Base-by-base conservation (phyloP, 2,113 vertebrate genomes). In the Apodemus speciosus region DNA sequence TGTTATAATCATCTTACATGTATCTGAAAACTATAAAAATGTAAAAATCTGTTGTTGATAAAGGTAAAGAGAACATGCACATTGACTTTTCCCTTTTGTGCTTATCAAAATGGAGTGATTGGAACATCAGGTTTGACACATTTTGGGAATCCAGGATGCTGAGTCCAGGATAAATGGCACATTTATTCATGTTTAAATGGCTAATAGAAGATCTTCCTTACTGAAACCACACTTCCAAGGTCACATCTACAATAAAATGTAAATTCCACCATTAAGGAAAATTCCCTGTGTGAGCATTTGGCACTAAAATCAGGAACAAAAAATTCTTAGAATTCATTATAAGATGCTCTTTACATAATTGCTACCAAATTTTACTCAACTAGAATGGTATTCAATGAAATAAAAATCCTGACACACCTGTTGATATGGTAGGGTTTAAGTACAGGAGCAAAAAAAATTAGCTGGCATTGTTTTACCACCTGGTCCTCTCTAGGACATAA, bases 201-300 rank as follows among this genome's bases (percentile, higher is more conserved):
- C 5, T 76, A n/a, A 77, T 35, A 49, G 32, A 18, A 46, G 14
- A 72, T 46, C 5, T 7, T 2, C 32, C 46, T 43, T 35, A 76
- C 30, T 56, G 80, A 72, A 90, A 66, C 49, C n/a, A 72, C 16
- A 73, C 49, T 13, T 9, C 21, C 46, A 84, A 90, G 21, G 46
- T 16, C 87, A 43, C 1, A 75, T 1, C 18, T 51, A 46, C 7
- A 85, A 49, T 72, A n/a, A n/a, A 75, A 85, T 66, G 66, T 75
- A 89, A 91, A 88, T 88, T 85, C 79, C 43, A 88, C 35, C 13
- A 32, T 85, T 91, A 83, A 76, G 40, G 35, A 95, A 95, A 91
- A 85, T 53, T 58, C 7, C 14, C 32, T 75, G 25, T 88, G 13
- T 85, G 40, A 86, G 43, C 60, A 30, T 49, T 5, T 85, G 64